phyloP scores from a whole-genome alignment of 2,113 vertebrate genomes.

The Catharus fuscescens region DNA sequence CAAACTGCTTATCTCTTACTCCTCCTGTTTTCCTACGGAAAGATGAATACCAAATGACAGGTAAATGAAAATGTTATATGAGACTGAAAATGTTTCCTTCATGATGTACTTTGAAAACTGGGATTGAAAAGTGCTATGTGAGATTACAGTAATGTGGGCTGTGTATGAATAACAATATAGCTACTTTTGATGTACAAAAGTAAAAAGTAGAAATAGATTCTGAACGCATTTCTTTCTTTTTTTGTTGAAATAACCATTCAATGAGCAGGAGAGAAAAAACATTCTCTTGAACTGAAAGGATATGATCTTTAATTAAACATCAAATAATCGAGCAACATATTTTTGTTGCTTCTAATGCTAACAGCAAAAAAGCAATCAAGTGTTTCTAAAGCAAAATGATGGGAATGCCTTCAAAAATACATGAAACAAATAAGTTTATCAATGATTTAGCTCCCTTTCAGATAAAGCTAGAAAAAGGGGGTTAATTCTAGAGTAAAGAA shows the following conservation, averaged over 20 bases:
- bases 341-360: neutral
- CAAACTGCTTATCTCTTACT: neutral
- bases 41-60: neutral
- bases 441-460: constrained; percentile 22
- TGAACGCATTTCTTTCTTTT: neutral
- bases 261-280: neutral
- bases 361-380: neutral
- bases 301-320: neutral
- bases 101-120: neutral
- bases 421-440: neutral
- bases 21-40: neutral
- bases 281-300: neutral
- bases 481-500: constrained; percentile 56
- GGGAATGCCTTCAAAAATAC: neutral
- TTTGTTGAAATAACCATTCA: neutral
- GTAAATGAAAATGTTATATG: neutral
- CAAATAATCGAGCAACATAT: neutral
- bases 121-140: neutral
- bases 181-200: neutral
- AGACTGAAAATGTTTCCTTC: neutral
- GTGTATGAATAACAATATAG: neutral
- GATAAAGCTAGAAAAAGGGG: constrained; percentile 43
- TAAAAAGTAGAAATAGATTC: neutral
- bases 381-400: constrained; percentile 8
- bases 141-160: neutral